Evolutionary conservation across 2,888 invertebrate species (phyloP), one percentile per base, ranked within the genome.

Genomic region (Willowsia nigromaculata): DNA sequence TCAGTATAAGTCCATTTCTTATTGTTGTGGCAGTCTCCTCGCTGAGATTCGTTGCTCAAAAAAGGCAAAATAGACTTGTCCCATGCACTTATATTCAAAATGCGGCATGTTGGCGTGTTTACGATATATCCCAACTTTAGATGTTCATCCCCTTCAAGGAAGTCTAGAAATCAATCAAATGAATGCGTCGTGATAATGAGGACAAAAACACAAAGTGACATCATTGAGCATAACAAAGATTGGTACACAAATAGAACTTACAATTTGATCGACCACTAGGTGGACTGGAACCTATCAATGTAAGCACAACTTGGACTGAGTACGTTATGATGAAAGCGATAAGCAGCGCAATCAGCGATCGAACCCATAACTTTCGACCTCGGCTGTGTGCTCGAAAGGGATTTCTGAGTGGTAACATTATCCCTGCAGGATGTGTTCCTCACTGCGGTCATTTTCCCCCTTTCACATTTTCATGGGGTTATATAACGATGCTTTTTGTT

Each of bases 1-100:
- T 89, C 59, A 0, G 90, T 88, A 30, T 85, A 92, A 9, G 91
- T 91, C 91, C 91, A 92, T 43, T 90, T 86, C 25, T 78, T 81
- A 30, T 89, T 82, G 37, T 59, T n/a, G 25, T 78, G 40, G 62
- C 91, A 90, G 27, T 90, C 50, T 11, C 9, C 13, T 7, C 50
- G 18, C 11, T 59, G 71, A 25, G 80, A 30, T 43, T 84, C 68
- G 47, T 84, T 27, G 56, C 62, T 86, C 4, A 92, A 6, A 53
- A 90, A 87, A 25, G 90, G 90, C 11, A 88, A 13, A 1, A 92
- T 82, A 5, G 92, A 89, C 74, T 80, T 87, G 85, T 92, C 90
- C 90, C 90, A 91, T 11, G 91, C 90, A 81, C 87, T 90, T 9
- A 92, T 71, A 76, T 92, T 91, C 33, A 91, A 85, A 74, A 92